Percentiles rank a stretch among this genome's conserved stretches.
Evolutionary conservation across 2,797 vertebrate species (phyloP).

Genomic region (Hyperoplus lanceolatus): DNA sequence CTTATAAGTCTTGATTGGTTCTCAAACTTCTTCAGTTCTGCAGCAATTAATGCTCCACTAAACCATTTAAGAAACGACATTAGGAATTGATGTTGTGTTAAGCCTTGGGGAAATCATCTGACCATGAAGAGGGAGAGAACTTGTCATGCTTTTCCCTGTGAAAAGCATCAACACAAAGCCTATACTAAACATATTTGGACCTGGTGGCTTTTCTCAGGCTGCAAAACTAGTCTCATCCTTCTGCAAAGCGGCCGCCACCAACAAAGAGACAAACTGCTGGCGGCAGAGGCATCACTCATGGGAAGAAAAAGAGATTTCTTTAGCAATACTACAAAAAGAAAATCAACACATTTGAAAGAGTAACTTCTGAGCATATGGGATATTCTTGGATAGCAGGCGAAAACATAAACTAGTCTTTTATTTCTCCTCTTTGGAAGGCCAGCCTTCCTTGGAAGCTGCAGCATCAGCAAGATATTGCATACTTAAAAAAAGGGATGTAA

Average conservation of each 20-base stretch:
- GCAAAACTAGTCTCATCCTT: constrained; percentile 2
- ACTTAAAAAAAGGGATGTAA: constrained; percentile 60
- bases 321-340: constrained; percentile 22
- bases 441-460: constrained; percentile 48
- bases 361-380: constrained; percentile 42
- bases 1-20: constrained; percentile 11
- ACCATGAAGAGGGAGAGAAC: constrained; percentile 24
- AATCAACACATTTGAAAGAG: constrained; percentile 31
- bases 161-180: constrained; percentile 11
- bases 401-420: constrained; percentile 63
- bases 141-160: constrained; percentile 20
- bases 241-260: not conserved
- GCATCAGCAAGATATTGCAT: constrained; percentile 64
- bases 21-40: constrained; percentile 13
- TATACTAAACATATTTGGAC: constrained; percentile 8
- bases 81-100: constrained; percentile 29
- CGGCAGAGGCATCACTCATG: not conserved
- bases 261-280: not conserved
- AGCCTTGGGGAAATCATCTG: constrained; percentile 13
- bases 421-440: constrained; percentile 46
- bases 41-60: constrained; percentile 34
- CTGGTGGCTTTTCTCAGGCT: constrained; percentile 16
- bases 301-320: constrained; percentile 19
- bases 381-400: constrained; percentile 44
- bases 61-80: constrained; percentile 44